Base-by-base conservation (phyloP, 2,888 invertebrate genomes). In the Carpatolechia fugitivella region DNA sequence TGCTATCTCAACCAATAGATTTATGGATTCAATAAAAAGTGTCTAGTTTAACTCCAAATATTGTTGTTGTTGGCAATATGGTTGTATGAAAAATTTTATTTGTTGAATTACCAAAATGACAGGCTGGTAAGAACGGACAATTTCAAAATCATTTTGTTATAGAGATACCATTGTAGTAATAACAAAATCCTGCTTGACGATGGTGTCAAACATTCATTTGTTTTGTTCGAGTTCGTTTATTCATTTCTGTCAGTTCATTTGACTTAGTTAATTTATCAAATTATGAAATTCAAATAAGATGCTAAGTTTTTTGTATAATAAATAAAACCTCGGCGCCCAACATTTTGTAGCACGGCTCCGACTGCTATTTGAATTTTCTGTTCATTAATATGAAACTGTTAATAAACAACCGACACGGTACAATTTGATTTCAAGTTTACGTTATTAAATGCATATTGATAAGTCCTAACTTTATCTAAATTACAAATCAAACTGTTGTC, bases 391-490 rank as follows among this genome's bases (percentile, higher is more conserved):
- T 44, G 29, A 44, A 13, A 44, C 20, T 44, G 13, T 44, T 29
- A 41, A 29, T 44, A 24, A 44, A 29, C 44, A 44, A 44, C 44
- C 29, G 29, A 44, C 20, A 44, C 20, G 13, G 20, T 44, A 44
- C 24, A 49, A 35, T 49, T 49, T 49, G 14, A 49, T 35, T 29
- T 38, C 24, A 30, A 50, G 29, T 38, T 38, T 14, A 50, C 20
- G 38, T 29, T 50, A 50, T 50, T 38, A 33, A 36, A 36, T 24
- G 36, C 29, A 36, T 50, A 50, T 36, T 36, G 36, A 38, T 38
- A 36, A 20, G 14, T 50, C 33, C 35, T 50, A 7, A 38, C 38
- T 14, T 36, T 50, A 50, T 50, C 50, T 50, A 50, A 50, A 50
- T 50, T 50, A 50, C 38, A 24, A 38, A 50, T 50, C 50, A 29